Percentiles rank a stretch among this genome's conserved stretches.
phyloP scores from a whole-genome alignment of 2,888 invertebrate genomes.

The Aplocera efformata region DNA sequence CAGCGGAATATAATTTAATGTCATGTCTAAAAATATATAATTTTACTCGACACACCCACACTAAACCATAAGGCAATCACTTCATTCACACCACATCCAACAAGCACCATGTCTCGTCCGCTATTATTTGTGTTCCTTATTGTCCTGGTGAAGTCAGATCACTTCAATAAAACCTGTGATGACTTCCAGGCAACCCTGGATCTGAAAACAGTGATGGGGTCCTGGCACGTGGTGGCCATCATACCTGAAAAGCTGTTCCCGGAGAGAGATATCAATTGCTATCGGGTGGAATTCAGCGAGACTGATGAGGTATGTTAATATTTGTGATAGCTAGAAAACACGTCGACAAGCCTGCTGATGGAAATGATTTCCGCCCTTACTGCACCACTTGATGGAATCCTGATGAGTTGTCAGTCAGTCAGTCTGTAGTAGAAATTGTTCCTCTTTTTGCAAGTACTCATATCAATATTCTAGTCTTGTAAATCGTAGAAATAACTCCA shows the following conservation, averaged over 20 bases:
- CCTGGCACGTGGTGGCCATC: slow-evolving; percentile 63
- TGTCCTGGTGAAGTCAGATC: slow-evolving; percentile 33
- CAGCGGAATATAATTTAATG: background rate
- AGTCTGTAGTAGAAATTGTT: too few species aligned
- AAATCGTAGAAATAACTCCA: too few species aligned
- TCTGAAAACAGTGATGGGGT: slow-evolving; percentile 48
- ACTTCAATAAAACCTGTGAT: slow-evolving; percentile 41
- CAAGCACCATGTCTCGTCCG: slow-evolving; percentile 16
- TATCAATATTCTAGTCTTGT: too few species aligned
- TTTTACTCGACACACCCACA: slow-evolving; percentile 4
- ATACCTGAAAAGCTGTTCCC: slow-evolving; percentile 62
- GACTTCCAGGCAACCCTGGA: slow-evolving; percentile 56
- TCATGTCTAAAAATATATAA: slow-evolving; percentile 24
- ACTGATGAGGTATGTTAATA: slow-evolving; percentile 56
- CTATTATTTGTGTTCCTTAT: slow-evolving; percentile 18
- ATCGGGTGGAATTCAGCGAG: slow-evolving; percentile 63
- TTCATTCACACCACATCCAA: slow-evolving; percentile 19
- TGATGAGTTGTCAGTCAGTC: too few species aligned
- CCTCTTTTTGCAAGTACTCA: too few species aligned
- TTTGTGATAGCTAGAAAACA: background rate
- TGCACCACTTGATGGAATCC: too few species aligned
- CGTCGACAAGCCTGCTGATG: background rate
- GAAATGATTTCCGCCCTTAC: background rate
- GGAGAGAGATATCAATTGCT: slow-evolving; percentile 53
- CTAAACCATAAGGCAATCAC: slow-evolving; percentile 15